A percentile compares a stretch with the other conserved stretches of the same genome.
phyloP scores from a whole-genome alignment of 1,140 invertebrate species.

The Trichoplusia ni region DNA sequence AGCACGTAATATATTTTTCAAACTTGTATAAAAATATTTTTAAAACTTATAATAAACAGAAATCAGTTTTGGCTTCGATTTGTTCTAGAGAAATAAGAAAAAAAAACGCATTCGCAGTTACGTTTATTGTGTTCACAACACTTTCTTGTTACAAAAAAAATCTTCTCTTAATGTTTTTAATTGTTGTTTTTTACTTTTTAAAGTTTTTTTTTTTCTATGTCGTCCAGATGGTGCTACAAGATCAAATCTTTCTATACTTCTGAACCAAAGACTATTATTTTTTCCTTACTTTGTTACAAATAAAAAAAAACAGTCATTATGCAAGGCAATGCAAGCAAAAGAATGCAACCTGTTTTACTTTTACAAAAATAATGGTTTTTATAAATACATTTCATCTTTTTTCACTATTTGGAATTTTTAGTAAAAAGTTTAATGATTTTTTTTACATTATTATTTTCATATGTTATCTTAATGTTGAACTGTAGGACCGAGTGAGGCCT shows the following conservation, averaged over 20 bases:
- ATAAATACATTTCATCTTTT: no score
- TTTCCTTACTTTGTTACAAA: constrained; percentile 37
- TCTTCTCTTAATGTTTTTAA: constrained; percentile 27
- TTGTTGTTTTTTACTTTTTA: constrained; percentile 52
- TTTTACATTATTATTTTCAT: constrained; percentile 48
- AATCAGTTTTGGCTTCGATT: constrained; percentile 13
- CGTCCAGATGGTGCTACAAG: constrained; percentile 74
- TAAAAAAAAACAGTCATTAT: no score
- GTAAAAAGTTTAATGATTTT: neutral
- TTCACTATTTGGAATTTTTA: constrained; percentile 13
- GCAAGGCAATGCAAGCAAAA: no score
- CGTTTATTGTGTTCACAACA: neutral
- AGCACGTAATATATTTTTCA: constrained; percentile 41
- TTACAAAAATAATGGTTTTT: no score
- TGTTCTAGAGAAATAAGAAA: neutral
- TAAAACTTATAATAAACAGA: neutral
- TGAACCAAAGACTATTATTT: constrained; percentile 73
- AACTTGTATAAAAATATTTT: constrained; percentile 8
- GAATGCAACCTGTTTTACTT: no score
- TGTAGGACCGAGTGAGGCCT: constrained; percentile 54
- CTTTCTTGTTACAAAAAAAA: constrained; percentile 15
- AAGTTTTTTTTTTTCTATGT: constrained; percentile 50
- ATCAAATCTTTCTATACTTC: constrained; percentile 64
- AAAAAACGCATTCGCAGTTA: neutral
- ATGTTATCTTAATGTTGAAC: constrained; percentile 51